Percentiles rank a stretch among this genome's conserved stretches.
Conservation (phyloP, 2,113 vertebrate species). For the Leptobrachium ailaonicum region DNA sequence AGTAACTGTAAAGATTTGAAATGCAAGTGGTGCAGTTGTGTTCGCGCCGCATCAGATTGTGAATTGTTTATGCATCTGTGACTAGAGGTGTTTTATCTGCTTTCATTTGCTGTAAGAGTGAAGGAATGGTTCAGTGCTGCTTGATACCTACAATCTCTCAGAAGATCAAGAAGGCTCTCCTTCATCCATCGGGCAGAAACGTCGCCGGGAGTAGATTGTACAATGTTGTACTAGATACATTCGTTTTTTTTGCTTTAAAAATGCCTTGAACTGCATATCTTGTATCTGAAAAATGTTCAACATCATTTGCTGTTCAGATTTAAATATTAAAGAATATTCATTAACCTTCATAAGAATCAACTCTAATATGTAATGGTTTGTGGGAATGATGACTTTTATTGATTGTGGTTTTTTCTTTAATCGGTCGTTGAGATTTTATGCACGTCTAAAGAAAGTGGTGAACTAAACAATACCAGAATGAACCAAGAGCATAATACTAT, state of each 20-base stretch:
- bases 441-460: too few relatives aligned
- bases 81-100: conserved; percentile 73
- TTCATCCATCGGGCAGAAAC: not conserved
- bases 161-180: conserved; percentile 34
- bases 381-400: too few relatives aligned
- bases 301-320: conserved; percentile 65
- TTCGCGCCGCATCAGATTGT: conserved; percentile 77
- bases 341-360: conserved; percentile 63
- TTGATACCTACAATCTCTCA: conserved; percentile 47
- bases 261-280: conserved; percentile 54
- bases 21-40: conserved; percentile 74
- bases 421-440: too few relatives aligned
- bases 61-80: conserved; percentile 75
- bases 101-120: conserved; percentile 67
- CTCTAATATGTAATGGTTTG: conserved; percentile 57
- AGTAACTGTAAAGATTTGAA: conserved; percentile 64
- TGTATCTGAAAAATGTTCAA: conserved; percentile 61
- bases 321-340: conserved; percentile 62
- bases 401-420: too few relatives aligned
- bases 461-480: too few relatives aligned
- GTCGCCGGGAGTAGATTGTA: conserved; percentile 57
- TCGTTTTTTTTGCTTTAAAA: conserved; percentile 55
- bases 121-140: conserved; percentile 64
- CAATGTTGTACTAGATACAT: conserved; percentile 61
- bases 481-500: too few relatives aligned